These are phyloP conservation scores for Apostichopus parvimensis DNA, from an alignment of 35 echinoderm and acorn worm species.

Conservation along the genomic window DNA sequence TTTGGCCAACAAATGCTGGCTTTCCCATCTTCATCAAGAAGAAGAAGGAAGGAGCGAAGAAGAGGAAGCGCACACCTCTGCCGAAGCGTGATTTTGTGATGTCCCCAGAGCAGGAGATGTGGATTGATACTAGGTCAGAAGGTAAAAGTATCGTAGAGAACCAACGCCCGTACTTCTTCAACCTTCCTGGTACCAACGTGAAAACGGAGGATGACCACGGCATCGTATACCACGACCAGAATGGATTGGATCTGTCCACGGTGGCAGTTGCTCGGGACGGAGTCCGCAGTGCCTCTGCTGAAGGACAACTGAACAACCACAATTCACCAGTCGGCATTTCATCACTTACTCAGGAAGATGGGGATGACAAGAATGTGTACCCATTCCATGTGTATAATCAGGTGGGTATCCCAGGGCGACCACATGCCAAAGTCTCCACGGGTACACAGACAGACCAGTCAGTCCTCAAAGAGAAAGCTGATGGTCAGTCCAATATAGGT, in stretches of 20 bases:
- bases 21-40: slow-evolving; percentile 74
- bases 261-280: slow-evolving; percentile 21
- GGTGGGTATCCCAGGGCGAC: slow-evolving; percentile 29
- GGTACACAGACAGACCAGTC: slow-evolving; percentile 54
- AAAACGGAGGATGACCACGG: slow-evolving; percentile 47
- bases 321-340: slow-evolving; percentile 52
- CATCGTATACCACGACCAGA: slow-evolving; percentile 19
- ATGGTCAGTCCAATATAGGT: slow-evolving; percentile 26
- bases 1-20: slow-evolving; percentile 44
- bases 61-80: slow-evolving; percentile 77
- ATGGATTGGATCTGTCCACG: slow-evolving; percentile 40
- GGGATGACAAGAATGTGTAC: slow-evolving; percentile 43
- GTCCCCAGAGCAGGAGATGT: slow-evolving; percentile 74
- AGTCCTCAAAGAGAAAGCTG: slow-evolving; percentile 61
- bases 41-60: slow-evolving; percentile 76
- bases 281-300: slow-evolving; percentile 29
- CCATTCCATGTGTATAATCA: slow-evolving; percentile 31
- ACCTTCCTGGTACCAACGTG: slow-evolving; percentile 6
- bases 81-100: slow-evolving; percentile 78
- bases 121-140: slow-evolving; percentile 72
- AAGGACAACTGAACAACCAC: slow-evolving; percentile 40
- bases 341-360: slow-evolving; percentile 29
- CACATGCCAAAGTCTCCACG: slow-evolving; percentile 44
- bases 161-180: slow-evolving; percentile 34
- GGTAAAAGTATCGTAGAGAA: slow-evolving; percentile 1